phyloP scores from a whole-genome alignment of 2,113 vertebrate species.

The Charadrius vociferus region DNA sequence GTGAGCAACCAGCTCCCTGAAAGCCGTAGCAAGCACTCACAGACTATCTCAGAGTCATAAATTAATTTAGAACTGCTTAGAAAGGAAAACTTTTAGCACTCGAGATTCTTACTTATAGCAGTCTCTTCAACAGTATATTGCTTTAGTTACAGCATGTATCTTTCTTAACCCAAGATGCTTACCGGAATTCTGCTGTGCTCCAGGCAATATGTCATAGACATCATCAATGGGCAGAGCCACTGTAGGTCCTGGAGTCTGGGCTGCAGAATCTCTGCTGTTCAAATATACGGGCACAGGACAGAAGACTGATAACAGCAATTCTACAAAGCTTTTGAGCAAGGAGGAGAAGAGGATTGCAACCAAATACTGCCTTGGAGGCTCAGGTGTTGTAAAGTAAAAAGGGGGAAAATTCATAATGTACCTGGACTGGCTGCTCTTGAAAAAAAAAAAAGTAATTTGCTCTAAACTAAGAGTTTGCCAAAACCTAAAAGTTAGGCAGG shows the following conservation, averaged over 20 bases:
- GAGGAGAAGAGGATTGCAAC: background rate
- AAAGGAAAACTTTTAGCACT: background rate
- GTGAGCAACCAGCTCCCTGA: background rate
- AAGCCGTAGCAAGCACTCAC: background rate
- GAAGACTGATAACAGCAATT: slow-evolving; percentile 31
- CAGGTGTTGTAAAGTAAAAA: background rate
- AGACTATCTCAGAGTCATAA: background rate
- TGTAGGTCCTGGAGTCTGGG: background rate
- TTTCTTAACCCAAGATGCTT: background rate
- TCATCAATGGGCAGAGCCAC: background rate
- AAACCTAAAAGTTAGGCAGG: background rate
- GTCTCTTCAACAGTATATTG: background rate
- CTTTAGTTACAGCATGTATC: background rate
- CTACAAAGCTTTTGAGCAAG: background rate
- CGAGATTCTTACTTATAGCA: background rate
- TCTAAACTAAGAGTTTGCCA: background rate
- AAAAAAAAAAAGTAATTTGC: background rate
- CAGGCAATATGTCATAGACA: slow-evolving; percentile 9
- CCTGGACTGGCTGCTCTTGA: background rate
- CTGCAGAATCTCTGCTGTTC: background rate
- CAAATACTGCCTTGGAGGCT: background rate
- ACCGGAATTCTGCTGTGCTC: slow-evolving; percentile 1
- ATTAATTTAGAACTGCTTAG: slow-evolving; percentile 11
- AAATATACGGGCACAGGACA: background rate
- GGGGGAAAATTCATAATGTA: background rate